Evolutionary conservation across 2,797 vertebrate genomes (phyloP).

Genomic region (Gymnoscopelus microlampas): DNA sequence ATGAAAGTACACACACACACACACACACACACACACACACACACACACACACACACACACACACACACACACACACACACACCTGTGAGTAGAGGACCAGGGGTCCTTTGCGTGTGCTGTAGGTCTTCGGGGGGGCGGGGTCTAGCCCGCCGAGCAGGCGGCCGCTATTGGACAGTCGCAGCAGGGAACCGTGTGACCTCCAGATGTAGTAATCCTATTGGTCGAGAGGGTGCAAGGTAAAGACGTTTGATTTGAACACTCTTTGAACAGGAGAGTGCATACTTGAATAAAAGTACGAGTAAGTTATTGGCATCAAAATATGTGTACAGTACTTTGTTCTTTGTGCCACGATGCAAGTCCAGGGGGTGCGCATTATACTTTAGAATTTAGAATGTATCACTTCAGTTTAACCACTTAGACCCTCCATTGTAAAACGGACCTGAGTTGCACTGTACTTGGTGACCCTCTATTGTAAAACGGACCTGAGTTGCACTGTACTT

Average conservation of each 20-base stretch:
- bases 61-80: slow-evolving; percentile 4
- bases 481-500: too few species aligned
- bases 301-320: too few species aligned
- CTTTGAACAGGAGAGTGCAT: neutral
- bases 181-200: slow-evolving; percentile 73
- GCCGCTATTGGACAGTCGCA: slow-evolving; percentile 65
- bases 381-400: too few species aligned
- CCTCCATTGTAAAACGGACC: too few species aligned
- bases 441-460: too few species aligned
- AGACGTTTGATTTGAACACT: neutral
- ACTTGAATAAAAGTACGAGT: neutral
- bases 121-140: slow-evolving; percentile 81
- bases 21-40: neutral
- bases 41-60: slow-evolving; percentile 7
- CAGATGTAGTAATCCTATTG: slow-evolving; percentile 86
- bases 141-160: slow-evolving; percentile 42
- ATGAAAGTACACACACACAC: neutral
- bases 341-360: too few species aligned
- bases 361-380: too few species aligned
- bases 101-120: slow-evolving; percentile 80
- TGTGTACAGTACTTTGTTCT: too few species aligned
- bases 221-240: slow-evolving; percentile 6
- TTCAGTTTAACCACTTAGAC: too few species aligned
- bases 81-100: slow-evolving; percentile 81
- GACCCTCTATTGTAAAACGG: too few species aligned